Evolutionary conservation across 2,888 invertebrate species (phyloP), one percentile per base, ranked within the genome.

Genomic region (Caenorhabditis wallacei): DNA sequence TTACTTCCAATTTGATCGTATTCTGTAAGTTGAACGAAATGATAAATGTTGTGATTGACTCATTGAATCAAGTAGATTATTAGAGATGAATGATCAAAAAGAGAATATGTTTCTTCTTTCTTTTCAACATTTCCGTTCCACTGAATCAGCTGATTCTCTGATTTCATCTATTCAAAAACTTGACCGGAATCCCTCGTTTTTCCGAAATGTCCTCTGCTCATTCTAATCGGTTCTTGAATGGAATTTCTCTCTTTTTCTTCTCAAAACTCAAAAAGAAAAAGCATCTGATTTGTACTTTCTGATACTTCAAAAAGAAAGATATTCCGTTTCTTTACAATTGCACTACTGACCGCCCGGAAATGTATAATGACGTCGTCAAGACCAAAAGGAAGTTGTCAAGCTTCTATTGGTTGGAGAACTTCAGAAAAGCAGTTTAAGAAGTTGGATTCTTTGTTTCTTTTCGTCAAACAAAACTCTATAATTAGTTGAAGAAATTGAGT

Each of bases 1-100:
- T 85, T 30, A 82, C 82, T 35, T 71, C 83, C 48, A 83, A 85
- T 48, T 54, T 85, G 30, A 59, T 83, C 71, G 71, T 71, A 30
- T 76, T 85, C 30, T 64, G 85, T 85, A 46, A 81, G 85, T 57
- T 26, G 2, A 10, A 16, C 8, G 30, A 57, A 40, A 59, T 59
- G 22, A 16, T 11, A n/a, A 24, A 54, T 59, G 46, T 24, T 54
- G 40, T 69, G 43, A 24, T 40, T 59, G 40, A 20, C 18, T 1
- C 11, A 2, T 16, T 11, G n/a, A 57, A 37, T 3, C 4, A 37
- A 20, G 40, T 40, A 2, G 46, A 63, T 43, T 30, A 54, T 40
- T 37, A 43, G 46, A 43, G 63, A 63, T 46, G 24, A 46, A 48
- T 35, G 63, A 53, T 66, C 48, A 74, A 26, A 20, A 16, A 40